Percentiles rank a stretch among this genome's conserved stretches.
These are phyloP conservation scores for Neogobius melanostomus DNA, from an alignment of 2,113 vertebrate genomes.

Conservation along the genomic window DNA sequence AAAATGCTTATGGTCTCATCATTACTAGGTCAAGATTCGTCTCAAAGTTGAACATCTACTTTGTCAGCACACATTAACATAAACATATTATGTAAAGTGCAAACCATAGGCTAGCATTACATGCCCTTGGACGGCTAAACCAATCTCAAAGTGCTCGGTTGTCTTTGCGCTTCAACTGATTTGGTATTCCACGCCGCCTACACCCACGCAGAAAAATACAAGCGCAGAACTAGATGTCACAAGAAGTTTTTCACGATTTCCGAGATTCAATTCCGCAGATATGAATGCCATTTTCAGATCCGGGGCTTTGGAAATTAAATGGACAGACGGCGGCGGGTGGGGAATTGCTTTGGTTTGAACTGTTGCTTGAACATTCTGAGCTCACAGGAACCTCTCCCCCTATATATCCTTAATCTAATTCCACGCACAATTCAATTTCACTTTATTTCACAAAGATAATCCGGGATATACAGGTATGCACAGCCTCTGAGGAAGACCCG, in stretches of 20 bases:
- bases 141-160: neutral
- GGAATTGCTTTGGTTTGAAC: constrained; percentile 34
- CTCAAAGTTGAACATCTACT: neutral
- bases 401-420: constrained; percentile 38
- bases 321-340: constrained; percentile 42
- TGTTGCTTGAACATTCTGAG: constrained; percentile 43
- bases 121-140: neutral
- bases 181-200: constrained; percentile 43
- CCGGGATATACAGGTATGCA: constrained; percentile 18
- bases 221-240: constrained; percentile 54
- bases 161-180: constrained; percentile 31
- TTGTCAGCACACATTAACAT: neutral
- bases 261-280: constrained; percentile 72
- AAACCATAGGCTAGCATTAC: neutral
- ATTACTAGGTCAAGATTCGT: neutral
- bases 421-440: constrained; percentile 53
- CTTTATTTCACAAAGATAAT: constrained; percentile 37
- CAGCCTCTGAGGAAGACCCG: constrained; percentile 1
- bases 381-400: constrained; percentile 21
- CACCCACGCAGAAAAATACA: constrained; percentile 44
- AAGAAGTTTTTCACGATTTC: constrained; percentile 53
- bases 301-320: constrained; percentile 56
- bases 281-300: constrained; percentile 66
- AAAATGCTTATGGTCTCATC: no score
- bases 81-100: neutral